These are phyloP conservation scores for Cottoperca gobio DNA, from an alignment of 2,797 vertebrate genomes.

Conservation along the genomic window DNA sequence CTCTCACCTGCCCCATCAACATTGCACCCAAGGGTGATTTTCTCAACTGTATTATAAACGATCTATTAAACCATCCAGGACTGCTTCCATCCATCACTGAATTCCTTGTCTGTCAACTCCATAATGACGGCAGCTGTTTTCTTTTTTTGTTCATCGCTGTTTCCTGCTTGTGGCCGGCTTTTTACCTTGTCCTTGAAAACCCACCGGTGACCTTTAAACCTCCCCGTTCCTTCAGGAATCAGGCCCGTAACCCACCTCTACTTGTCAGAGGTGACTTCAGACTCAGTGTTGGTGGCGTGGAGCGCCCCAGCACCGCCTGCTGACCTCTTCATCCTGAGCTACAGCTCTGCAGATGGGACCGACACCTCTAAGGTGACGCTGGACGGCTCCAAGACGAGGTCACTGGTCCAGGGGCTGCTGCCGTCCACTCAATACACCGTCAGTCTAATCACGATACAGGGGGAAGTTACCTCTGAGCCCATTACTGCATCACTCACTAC, in stretches of 20 bases:
- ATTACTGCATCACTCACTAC: constrained; percentile 91
- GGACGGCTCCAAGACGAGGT: constrained; percentile 90
- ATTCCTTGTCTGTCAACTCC: constrained; percentile 56
- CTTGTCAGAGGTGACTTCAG: constrained; percentile 94
- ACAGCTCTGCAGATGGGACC: constrained; percentile 87
- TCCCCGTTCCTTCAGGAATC: constrained; percentile 87
- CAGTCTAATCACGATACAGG: constrained; percentile 93
- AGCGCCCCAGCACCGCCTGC: constrained; percentile 94
- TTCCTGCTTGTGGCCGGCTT: constrained; percentile 29
- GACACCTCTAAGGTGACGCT: constrained; percentile 89
- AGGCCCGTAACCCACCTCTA: constrained; percentile 95
- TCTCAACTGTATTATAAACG: constrained; percentile 58
- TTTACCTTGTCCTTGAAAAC: constrained; percentile 53
- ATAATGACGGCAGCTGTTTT: constrained; percentile 28
- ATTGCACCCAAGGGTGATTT: constrained; percentile 53
- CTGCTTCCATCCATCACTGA: constrained; percentile 59
- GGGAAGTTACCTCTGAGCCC: constrained; percentile 89
- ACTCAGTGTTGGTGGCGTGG: constrained; percentile 93
- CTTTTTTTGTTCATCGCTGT: neutral
- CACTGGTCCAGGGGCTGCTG: constrained; percentile 87
- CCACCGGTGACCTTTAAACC: constrained; percentile 58
- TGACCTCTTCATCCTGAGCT: constrained; percentile 92
- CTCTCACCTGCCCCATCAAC: constrained; percentile 60
- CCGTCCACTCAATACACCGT: constrained; percentile 93
- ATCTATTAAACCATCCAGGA: constrained; percentile 43